Percentiles rank a stretch among this genome's conserved stretches.
These are phyloP conservation scores for Coregonus suidteri DNA, from an alignment of 2,797 vertebrate genomes.

Conservation along the genomic window DNA sequence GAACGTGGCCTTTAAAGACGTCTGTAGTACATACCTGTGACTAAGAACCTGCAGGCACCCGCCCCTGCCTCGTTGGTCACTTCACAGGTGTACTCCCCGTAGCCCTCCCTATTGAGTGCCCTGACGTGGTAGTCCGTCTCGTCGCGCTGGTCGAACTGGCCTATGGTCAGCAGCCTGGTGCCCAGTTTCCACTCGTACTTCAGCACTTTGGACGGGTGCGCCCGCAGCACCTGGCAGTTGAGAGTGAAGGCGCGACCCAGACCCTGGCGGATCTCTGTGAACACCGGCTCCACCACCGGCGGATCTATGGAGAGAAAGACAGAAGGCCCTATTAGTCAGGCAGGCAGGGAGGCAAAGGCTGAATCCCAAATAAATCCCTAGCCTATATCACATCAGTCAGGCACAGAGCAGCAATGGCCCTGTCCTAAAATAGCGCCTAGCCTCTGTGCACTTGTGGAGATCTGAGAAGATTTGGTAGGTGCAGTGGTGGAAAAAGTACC, in stretches of 20 bases:
- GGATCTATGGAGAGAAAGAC: conserved; percentile 73
- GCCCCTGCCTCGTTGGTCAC: conserved; percentile 93
- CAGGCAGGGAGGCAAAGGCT: neutral
- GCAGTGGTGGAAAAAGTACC: no score
- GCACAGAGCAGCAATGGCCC: no score
- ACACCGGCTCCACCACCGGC: conserved; percentile 85
- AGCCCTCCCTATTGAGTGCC: conserved; percentile 87
- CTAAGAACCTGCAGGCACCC: conserved; percentile 90
- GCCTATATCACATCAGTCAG: neutral
- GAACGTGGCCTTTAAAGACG: no score
- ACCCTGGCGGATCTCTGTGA: conserved; percentile 88
- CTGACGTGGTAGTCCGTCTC: conserved; percentile 84
- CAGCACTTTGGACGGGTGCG: conserved; percentile 87
- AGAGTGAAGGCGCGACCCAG: conserved; percentile 86
- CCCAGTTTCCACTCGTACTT: conserved; percentile 95
- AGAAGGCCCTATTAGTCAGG: neutral
- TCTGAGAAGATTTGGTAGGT: no score
- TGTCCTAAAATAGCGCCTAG: no score
- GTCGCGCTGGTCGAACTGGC: conserved; percentile 85
- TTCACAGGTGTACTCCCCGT: conserved; percentile 93
- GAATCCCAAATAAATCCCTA: neutral
- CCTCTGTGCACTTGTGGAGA: no score
- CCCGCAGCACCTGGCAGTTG: conserved; percentile 87
- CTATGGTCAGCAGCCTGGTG: conserved; percentile 81
- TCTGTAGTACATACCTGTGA: conserved; percentile 81